A percentile compares a stretch with the other conserved stretches of the same genome.
These are phyloP conservation scores for Tuberolachnus salignus DNA, from an alignment of 2,888 invertebrate genomes.

Conservation along the genomic window DNA sequence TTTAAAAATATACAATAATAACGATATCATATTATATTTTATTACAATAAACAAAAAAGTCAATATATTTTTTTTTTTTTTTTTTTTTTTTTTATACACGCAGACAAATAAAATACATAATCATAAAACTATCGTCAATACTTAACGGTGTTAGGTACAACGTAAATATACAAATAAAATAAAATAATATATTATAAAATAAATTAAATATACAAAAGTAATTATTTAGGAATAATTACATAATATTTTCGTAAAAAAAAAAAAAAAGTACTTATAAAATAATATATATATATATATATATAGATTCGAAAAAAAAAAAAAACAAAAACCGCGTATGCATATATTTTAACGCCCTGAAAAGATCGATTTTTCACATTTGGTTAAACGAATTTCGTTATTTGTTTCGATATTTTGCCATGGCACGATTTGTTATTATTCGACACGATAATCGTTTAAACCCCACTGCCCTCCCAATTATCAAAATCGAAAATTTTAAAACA, in stretches of 20 bases:
- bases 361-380: neutral
- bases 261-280: neutral
- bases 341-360: neutral
- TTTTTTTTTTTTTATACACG: slow-evolving; percentile 20
- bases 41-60: slow-evolving; percentile 21
- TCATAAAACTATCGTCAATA: neutral
- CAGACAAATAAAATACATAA: slow-evolving; percentile 4
- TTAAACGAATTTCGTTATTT: neutral
- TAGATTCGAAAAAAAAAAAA: neutral
- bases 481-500: too few relatives aligned
- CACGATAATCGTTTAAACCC: neutral
- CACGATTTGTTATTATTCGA: slow-evolving; percentile 8
- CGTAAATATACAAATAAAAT: slow-evolving; percentile 15
- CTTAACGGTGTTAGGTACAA: neutral
- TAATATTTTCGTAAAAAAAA: neutral
- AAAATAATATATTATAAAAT: slow-evolving; percentile 13
- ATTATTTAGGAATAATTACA: slow-evolving; percentile 49
- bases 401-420: slow-evolving; percentile 42
- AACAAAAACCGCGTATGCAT: too few relatives aligned
- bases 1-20: too few relatives aligned
- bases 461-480: too few relatives aligned
- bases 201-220: slow-evolving; percentile 50
- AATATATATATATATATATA: neutral
- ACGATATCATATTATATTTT: neutral
- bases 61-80: slow-evolving; percentile 42